phyloP scores from a whole-genome alignment of 2,888 invertebrate species.

The Tineola bisselliella region DNA sequence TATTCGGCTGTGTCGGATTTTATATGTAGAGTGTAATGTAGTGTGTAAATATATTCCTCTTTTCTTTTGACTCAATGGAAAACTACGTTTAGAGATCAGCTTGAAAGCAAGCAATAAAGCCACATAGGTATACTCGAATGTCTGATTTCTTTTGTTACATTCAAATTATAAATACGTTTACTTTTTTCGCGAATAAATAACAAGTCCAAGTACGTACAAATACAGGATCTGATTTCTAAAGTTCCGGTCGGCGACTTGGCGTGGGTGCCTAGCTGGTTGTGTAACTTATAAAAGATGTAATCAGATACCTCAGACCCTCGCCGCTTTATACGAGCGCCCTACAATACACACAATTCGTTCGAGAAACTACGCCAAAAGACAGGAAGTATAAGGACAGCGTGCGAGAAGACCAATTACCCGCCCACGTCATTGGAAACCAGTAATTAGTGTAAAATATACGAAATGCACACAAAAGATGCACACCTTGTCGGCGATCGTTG shows the following conservation, averaged over 20 bases:
- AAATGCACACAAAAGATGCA: conserved; percentile 10
- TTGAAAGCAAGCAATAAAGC: no score
- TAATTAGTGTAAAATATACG: conserved; percentile 60
- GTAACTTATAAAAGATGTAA: conserved; percentile 39
- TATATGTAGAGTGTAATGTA: no score
- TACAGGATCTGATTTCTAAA: background rate
- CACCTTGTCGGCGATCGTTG: background rate
- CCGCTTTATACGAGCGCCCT: conserved; percentile 37
- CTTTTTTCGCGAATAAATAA: no score
- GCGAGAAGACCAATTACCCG: conserved; percentile 62
- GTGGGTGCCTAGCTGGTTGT: conserved; percentile 49
- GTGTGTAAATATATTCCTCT: no score
- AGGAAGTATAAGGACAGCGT: conserved; percentile 59
- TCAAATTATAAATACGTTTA: no score
- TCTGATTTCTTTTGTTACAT: no score
- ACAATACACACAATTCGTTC: conserved; percentile 34
- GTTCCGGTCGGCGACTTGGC: conserved; percentile 16
- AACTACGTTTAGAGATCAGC: no score
- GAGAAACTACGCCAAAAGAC: conserved; percentile 46
- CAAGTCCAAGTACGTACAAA: background rate
- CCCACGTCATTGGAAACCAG: conserved; percentile 61
- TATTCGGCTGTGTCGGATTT: no score
- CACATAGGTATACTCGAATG: no score
- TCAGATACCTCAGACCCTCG: conserved; percentile 34
- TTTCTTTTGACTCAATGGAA: no score